Base-by-base conservation (phyloP, 2,797 vertebrate genomes). In the Nothura maculosa region DNA sequence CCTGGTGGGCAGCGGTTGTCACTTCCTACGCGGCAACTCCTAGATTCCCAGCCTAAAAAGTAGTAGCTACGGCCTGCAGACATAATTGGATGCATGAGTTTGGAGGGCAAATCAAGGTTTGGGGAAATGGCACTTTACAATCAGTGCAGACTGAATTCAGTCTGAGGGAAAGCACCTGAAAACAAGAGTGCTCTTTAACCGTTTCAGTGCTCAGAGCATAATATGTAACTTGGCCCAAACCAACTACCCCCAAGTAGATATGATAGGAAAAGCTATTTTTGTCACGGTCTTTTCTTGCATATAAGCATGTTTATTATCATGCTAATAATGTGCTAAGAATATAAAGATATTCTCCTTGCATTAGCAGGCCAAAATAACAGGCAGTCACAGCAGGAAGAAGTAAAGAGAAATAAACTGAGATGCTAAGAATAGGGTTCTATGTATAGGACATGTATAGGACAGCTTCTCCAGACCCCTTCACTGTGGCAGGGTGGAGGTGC, bases 51-150 rank as follows among this genome's bases (percentile, higher is more conserved):
- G 57, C 55, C 92, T 87, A 80, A 48, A 84, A 87, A 75, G 68
- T 81, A 50, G 70, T 61, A 79, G 64, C 62, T 94, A 77, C 64
- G 74, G 54, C 81, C 61, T 72, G 68, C 68, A 89, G 75, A 61
- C 93, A 25, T 82, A 90, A 93, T 67, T 54, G 55, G 40, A 73
- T 90, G 60, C 55, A 67, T 13, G 60, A 67, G 40, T 75, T 86
- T 95, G 62, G 70, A 94, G 80, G 91, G 55, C 63, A 89, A 92
- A 89, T 64, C 72, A 89, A 94, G 64, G 81, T 36, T 86, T 94
- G 76, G 86, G 74, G 48, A 77, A 90, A 91, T 82, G 43, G n/a
- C 52, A 61, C 61, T 42, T 63, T 83, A 87, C 66, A 88, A 77
- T 57, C 85, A 76, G n/a, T 55, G 40, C 64, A 91, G 72, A 84